Evolutionary conservation across 2,888 invertebrate species (phyloP).

Genomic region (Drosophila prolongata): DNA sequence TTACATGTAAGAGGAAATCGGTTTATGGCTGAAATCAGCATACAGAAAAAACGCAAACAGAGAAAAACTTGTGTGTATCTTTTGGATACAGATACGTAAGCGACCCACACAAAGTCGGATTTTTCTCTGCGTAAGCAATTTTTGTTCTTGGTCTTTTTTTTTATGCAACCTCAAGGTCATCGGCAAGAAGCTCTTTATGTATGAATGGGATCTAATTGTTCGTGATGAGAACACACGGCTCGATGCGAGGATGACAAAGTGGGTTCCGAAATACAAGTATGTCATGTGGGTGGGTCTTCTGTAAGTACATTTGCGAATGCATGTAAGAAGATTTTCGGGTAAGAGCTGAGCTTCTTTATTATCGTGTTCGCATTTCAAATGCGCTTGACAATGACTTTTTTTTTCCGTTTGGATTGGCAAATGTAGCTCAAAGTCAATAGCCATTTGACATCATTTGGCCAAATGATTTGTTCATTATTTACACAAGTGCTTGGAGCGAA

Average conservation of each 20-base stretch:
- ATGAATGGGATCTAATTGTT: conserved; percentile 77
- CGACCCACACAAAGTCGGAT: conserved; percentile 19
- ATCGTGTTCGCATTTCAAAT: conserved; percentile 3
- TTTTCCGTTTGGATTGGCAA: conserved; percentile 5
- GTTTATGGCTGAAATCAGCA: conserved; percentile 54
- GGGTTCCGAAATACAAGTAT: neutral
- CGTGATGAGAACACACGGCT: conserved; percentile 44
- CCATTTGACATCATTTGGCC: conserved; percentile 20
- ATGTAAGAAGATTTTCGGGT: conserved; percentile 14
- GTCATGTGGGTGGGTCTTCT: neutral
- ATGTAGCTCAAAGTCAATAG: conserved; percentile 27
- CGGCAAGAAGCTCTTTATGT: conserved; percentile 70
- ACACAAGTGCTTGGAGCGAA: neutral
- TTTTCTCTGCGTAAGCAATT: conserved; percentile 44
- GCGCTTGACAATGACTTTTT: conserved; percentile 26
- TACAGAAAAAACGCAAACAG: conserved; percentile 42
- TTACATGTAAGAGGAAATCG: conserved; percentile 58
- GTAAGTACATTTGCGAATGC: conserved; percentile 7
- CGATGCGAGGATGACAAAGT: conserved; percentile 24
- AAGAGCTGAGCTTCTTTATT: conserved; percentile 33
- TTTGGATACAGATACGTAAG: conserved; percentile 23
- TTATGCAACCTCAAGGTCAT: conserved; percentile 65
- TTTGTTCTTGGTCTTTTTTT: conserved; percentile 39
- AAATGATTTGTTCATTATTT: conserved; percentile 34
- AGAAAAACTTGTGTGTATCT: conserved; percentile 36